Conservation (phyloP, 2,113 vertebrate species). For the Clarias macrocephalus region DNA sequence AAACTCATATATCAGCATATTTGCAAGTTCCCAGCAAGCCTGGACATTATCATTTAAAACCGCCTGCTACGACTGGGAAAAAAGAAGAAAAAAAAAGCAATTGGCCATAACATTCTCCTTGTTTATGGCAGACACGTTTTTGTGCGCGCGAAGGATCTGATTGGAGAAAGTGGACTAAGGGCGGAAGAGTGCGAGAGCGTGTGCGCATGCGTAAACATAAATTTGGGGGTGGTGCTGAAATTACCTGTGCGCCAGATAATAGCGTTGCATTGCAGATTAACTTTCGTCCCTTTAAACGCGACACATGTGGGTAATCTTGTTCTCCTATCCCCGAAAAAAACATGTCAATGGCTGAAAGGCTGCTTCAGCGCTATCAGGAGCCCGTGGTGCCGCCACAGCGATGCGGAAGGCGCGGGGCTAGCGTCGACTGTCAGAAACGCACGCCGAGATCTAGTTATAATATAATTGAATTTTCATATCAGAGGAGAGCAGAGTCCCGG, state of each 20-base stretch:
- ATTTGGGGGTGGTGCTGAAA: slow-evolving; percentile 76
- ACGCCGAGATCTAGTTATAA: slow-evolving; percentile 98
- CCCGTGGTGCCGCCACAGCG: slow-evolving; percentile 81
- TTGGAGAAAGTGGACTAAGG: slow-evolving; percentile 71
- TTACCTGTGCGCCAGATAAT: slow-evolving; percentile 84
- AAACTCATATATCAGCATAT: slow-evolving; percentile 37
- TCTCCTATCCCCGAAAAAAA: slow-evolving; percentile 60
- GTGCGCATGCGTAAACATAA: slow-evolving; percentile 73
- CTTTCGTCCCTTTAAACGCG: slow-evolving; percentile 93
- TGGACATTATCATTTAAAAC: slow-evolving; percentile 41
- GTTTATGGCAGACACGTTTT: slow-evolving; percentile 59
- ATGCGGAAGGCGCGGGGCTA: slow-evolving; percentile 88
- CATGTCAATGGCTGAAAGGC: slow-evolving; percentile 97
- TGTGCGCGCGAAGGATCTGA: slow-evolving; percentile 72
- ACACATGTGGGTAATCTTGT: slow-evolving; percentile 99
- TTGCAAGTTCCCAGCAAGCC: slow-evolving; percentile 36
- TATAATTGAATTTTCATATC: slow-evolving; percentile 99
- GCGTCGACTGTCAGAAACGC: slow-evolving; percentile 97
- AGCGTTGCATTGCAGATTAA: slow-evolving; percentile 94
- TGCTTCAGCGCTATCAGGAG: slow-evolving; percentile 91
- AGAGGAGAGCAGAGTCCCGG: slow-evolving; percentile 97
- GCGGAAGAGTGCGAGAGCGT: slow-evolving; percentile 52
- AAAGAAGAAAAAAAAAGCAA: slow-evolving; percentile 71
- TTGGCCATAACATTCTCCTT: slow-evolving; percentile 57
- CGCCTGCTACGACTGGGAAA: slow-evolving; percentile 57